Conservation (phyloP, 2,888 invertebrate species). For the Lasioglossum pauxillum region DNA sequence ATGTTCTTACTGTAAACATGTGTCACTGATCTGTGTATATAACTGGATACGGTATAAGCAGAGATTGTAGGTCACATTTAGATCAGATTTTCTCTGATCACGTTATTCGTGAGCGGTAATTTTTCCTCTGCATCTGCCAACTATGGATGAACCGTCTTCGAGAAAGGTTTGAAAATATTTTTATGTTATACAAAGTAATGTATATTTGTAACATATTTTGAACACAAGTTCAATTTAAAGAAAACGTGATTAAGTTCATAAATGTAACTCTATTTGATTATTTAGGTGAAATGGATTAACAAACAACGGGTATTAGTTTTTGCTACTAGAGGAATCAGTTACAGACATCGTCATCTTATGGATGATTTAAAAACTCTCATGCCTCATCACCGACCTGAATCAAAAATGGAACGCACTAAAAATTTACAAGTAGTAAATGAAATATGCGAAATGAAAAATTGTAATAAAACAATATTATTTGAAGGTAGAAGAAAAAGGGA, state of each 20-base stretch:
- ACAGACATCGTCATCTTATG: constrained; percentile 97
- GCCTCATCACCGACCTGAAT: constrained; percentile 97
- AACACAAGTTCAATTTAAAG: background rate
- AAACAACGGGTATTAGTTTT: constrained; percentile 96
- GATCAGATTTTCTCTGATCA: too few species aligned
- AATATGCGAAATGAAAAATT: constrained; percentile 98
- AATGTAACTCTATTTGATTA: background rate
- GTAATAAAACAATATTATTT: constrained; percentile 97
- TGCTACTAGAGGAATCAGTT: constrained; percentile 97
- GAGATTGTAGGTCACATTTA: too few species aligned
- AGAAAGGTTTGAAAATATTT: constrained; percentile 87
- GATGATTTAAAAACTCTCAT: constrained; percentile 95
- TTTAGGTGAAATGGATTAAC: constrained; percentile 95
- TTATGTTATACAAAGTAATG: constrained; percentile 1
- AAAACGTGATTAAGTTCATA: background rate
- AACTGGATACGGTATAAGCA: too few species aligned
- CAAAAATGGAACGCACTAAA: constrained; percentile 97
- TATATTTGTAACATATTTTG: too few species aligned
- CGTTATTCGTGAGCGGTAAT: too few species aligned
- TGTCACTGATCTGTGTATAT: too few species aligned
- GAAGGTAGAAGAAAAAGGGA: constrained; percentile 97
- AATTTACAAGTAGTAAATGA: constrained; percentile 95
- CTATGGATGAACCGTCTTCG: constrained; percentile 87
- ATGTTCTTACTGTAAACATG: background rate
- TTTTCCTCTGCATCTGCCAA: background rate